phyloP scores from a whole-genome alignment of 2,113 vertebrate genomes.

The Pelecanus crispus region DNA sequence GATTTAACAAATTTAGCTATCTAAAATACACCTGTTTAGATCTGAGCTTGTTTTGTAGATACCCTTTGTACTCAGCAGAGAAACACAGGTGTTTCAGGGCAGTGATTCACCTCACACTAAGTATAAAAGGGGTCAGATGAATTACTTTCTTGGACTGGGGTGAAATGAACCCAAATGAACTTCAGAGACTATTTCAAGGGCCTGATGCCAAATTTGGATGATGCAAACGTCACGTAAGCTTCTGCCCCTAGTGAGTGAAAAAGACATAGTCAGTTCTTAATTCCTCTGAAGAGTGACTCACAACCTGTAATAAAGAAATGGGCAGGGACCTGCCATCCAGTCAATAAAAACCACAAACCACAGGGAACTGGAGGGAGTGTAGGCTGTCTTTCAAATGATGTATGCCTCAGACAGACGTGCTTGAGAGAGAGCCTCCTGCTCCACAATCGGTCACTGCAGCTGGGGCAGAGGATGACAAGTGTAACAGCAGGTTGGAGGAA shows the following conservation, averaged over 20 bases:
- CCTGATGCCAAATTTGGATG: not conserved
- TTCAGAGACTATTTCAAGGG: not conserved
- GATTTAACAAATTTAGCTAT: not conserved
- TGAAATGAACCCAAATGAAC: not conserved
- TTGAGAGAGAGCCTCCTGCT: not conserved
- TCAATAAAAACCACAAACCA: not conserved
- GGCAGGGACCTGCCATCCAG: not conserved
- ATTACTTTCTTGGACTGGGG: not conserved
- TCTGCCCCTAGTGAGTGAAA: not conserved
- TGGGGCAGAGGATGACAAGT: not conserved
- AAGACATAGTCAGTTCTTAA: not conserved
- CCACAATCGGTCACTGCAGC: rapidly evolving
- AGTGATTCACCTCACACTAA: not conserved
- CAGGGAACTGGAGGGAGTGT: not conserved
- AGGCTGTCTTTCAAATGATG: not conserved
- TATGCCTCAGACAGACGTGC: not conserved
- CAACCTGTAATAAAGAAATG: not conserved
- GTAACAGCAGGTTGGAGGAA: not conserved
- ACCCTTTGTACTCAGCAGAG: not conserved
- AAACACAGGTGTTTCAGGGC: not conserved
- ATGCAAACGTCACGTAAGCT: not conserved
- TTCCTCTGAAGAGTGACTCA: not conserved
- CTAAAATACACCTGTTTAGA: not conserved
- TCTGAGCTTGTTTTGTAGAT: not conserved
- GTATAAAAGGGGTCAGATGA: not conserved